Evolutionary conservation across 1,140 invertebrate genomes (phyloP).

Genomic region (Thaumetopoea pityocampa): DNA sequence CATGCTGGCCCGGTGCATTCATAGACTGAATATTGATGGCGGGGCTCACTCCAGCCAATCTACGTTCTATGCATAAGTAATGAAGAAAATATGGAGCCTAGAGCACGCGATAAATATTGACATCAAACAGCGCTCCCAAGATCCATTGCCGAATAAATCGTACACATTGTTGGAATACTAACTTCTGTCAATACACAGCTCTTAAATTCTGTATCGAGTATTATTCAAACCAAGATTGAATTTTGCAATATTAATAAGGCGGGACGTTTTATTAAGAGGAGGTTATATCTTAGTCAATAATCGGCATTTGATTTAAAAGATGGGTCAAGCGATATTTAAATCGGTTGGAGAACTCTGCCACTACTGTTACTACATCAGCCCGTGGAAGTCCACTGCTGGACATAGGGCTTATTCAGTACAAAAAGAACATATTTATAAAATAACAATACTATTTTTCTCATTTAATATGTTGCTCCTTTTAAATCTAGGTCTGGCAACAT

Average conservation of each 20-base stretch:
- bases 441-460: no score
- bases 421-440: no score
- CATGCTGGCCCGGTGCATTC: constrained; percentile 34
- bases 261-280: background rate
- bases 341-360: no score
- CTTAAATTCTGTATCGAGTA: background rate
- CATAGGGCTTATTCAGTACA: no score
- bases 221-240: constrained; percentile 1
- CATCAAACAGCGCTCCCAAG: constrained; percentile 28
- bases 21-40: constrained; percentile 65
- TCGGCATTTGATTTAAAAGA: no score
- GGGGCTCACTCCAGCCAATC: constrained; percentile 54
- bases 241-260: constrained; percentile 2
- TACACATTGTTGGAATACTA: constrained; percentile 12
- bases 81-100: constrained; percentile 55
- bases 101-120: constrained; percentile 55
- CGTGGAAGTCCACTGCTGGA: no score
- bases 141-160: constrained; percentile 16
- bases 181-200: constrained; percentile 8
- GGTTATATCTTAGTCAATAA: background rate
- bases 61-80: constrained; percentile 70
- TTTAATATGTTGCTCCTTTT: no score
- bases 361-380: no score
- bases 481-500: no score
- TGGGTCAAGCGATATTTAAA: no score